These are phyloP conservation scores for Marisa cornuarietis DNA, from an alignment of 1,140 invertebrate species.

Conservation along the genomic window DNA sequence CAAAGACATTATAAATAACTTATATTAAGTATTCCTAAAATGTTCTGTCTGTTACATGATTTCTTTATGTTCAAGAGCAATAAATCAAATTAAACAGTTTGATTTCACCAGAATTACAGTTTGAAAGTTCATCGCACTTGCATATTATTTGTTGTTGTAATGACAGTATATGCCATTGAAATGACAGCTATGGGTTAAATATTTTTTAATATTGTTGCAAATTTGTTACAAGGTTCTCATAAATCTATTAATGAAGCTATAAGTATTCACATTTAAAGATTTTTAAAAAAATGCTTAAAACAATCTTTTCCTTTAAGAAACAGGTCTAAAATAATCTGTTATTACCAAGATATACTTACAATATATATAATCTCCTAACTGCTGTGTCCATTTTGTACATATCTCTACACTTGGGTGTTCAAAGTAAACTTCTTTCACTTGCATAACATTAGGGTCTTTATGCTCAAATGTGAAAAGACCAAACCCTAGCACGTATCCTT, in stretches of 20 bases:
- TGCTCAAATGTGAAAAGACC: conserved; percentile 30
- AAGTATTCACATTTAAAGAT: too few relatives aligned
- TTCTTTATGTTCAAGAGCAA: not conserved
- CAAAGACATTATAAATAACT: not conserved
- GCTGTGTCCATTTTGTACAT: conserved; percentile 38
- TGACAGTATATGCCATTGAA: too few relatives aligned
- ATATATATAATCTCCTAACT: conserved; percentile 28
- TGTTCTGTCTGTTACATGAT: not conserved
- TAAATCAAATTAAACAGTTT: not conserved
- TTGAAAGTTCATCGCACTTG: too few relatives aligned
- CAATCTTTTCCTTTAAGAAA: not conserved
- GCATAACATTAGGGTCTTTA: conserved; percentile 30
- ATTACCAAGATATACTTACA: conserved; percentile 23
- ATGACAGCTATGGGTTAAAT: too few relatives aligned
- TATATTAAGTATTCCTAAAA: not conserved
- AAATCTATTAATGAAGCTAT: too few relatives aligned
- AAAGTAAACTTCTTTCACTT: conserved; percentile 42
- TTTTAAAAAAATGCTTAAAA: not conserved
- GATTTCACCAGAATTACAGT: too few relatives aligned
- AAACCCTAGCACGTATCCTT: conserved; percentile 48
- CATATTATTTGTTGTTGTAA: too few relatives aligned
- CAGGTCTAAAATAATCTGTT: not conserved
- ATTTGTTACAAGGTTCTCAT: too few relatives aligned
- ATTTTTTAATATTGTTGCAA: too few relatives aligned
- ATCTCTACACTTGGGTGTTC: conserved; percentile 56